These are phyloP conservation scores for Odontophorus gujanensis DNA, from an alignment of 2,113 vertebrate species.

Conservation along the genomic window DNA sequence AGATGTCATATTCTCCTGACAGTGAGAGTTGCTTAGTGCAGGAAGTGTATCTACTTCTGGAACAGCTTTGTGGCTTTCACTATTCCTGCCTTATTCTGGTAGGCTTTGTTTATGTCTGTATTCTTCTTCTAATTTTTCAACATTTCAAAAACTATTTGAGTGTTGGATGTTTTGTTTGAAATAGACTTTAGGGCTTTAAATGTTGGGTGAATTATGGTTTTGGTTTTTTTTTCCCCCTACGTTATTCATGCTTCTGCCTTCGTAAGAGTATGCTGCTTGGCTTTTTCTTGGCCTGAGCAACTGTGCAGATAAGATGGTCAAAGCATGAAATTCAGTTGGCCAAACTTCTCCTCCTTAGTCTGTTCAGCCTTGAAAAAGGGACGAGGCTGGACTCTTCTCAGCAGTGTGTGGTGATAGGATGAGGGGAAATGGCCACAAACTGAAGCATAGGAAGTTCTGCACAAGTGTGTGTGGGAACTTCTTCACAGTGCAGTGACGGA, in stretches of 20 bases:
- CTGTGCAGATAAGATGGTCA: background rate
- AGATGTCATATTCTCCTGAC: background rate
- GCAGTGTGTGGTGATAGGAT: too few relatives aligned
- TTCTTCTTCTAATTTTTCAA: background rate
- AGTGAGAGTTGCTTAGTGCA: accelerated
- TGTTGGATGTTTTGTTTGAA: background rate
- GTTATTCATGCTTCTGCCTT: background rate
- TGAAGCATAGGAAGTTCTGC: too few relatives aligned
- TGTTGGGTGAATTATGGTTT: background rate
- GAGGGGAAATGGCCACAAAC: too few relatives aligned
- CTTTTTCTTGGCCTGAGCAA: background rate
- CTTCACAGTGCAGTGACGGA: too few relatives aligned
- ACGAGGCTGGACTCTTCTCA: too few relatives aligned
- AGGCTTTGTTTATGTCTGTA: background rate
- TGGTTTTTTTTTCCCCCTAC: too few relatives aligned
- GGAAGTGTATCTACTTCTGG: background rate
- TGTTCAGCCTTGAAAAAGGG: too few relatives aligned
- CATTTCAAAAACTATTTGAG: background rate
- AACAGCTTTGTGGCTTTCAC: background rate
- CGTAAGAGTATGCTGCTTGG: accelerated
- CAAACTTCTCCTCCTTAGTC: background rate
- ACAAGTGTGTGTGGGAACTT: too few relatives aligned
- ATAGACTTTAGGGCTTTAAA: background rate
- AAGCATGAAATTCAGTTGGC: background rate
- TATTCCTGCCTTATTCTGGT: background rate